Conservation (phyloP, 2,797 vertebrate species). For the Gallinago nigripennis region DNA sequence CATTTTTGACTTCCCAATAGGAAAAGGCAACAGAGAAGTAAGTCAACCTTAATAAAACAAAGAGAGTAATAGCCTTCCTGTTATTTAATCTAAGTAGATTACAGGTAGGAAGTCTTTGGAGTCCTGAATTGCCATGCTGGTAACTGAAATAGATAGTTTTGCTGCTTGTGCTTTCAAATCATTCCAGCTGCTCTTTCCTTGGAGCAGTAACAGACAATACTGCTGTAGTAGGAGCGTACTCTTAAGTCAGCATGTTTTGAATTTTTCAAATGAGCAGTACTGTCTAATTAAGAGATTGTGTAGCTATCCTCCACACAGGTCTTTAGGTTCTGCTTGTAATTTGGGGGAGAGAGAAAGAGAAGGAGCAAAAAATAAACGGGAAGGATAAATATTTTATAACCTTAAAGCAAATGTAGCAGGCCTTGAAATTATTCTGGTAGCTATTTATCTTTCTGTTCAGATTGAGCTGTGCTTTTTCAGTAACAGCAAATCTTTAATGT, state of each 20-base stretch:
- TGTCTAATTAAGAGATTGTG: background rate
- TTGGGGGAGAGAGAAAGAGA: background rate
- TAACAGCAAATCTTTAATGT: background rate
- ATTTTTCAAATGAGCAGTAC: background rate
- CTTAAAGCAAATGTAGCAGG: background rate
- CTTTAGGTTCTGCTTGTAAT: background rate
- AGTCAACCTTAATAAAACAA: background rate
- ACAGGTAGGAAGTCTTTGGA: background rate
- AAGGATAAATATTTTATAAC: background rate
- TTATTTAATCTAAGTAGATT: background rate
- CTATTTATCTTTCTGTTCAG: background rate
- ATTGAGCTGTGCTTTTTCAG: background rate
- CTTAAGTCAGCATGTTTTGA: background rate
- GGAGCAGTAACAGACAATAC: background rate
- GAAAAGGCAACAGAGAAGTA: background rate
- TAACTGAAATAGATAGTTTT: background rate
- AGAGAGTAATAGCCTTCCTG: background rate
- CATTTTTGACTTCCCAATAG: background rate
- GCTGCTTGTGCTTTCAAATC: background rate
- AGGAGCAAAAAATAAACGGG: background rate
- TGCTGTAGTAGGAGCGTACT: background rate
- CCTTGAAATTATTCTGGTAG: background rate
- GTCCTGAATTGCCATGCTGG: background rate
- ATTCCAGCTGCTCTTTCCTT: background rate
- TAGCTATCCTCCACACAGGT: background rate